Evolutionary conservation across 2,888 invertebrate species (phyloP).

Genomic region (Sphecodes monilicornis): DNA sequence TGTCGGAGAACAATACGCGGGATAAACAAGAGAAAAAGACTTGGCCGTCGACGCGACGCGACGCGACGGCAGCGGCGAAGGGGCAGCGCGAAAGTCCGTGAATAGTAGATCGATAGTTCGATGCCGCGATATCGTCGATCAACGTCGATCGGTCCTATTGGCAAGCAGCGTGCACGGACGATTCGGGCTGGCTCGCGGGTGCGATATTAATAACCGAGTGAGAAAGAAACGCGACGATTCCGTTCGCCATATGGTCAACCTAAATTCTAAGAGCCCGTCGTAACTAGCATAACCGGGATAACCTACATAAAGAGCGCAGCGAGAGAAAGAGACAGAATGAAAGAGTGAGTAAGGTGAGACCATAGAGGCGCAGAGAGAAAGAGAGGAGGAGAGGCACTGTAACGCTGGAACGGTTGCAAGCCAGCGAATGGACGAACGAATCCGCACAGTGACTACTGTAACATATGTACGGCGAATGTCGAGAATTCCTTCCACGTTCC

Average conservation of each 20-base stretch:
- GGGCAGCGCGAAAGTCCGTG: neutral
- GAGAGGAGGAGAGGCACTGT: slow-evolving; percentile 11
- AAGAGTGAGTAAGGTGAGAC: neutral
- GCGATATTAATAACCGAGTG: slow-evolving; percentile 71
- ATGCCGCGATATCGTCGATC: slow-evolving; percentile 37
- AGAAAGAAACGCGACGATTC: slow-evolving; percentile 72
- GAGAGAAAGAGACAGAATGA: slow-evolving; percentile 7
- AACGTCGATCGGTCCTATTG: slow-evolving; percentile 56
- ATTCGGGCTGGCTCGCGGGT: slow-evolving; percentile 29
- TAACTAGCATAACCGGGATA: slow-evolving; percentile 69
- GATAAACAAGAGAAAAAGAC: neutral
- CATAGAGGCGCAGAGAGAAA: neutral
- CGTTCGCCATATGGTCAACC: slow-evolving; percentile 77
- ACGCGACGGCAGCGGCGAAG: neutral
- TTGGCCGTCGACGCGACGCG: neutral
- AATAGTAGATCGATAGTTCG: slow-evolving; percentile 26
- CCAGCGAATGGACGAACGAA: slow-evolving; percentile 41
- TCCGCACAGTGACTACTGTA: slow-evolving; percentile 50
- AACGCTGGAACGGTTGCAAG: slow-evolving; percentile 28
- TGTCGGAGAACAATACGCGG: neutral
- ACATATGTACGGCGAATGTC: slow-evolving; percentile 57
- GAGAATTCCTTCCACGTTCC: slow-evolving; percentile 61
- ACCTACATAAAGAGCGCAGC: slow-evolving; percentile 65
- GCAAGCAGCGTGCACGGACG: slow-evolving; percentile 28
- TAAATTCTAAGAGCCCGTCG: slow-evolving; percentile 73